Percentiles rank a stretch among this genome's conserved stretches.
Evolutionary conservation across 2,888 invertebrate species (phyloP).

Genomic region (Altica lythri): DNA sequence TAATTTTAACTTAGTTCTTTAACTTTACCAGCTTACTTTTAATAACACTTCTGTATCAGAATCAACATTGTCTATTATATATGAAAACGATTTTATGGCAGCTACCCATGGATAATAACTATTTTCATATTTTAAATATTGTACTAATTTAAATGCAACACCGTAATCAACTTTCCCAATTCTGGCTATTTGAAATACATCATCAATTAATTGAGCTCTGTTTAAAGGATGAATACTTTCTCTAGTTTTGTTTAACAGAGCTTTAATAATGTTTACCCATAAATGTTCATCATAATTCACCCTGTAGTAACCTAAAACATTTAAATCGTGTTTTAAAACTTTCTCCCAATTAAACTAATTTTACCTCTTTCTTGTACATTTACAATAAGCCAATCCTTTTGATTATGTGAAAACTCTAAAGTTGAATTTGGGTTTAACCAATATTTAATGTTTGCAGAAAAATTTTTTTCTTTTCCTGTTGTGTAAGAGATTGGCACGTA

Average conservation of each 20-base stretch:
- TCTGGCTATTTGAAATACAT: constrained; percentile 75
- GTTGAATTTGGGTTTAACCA: constrained; percentile 42
- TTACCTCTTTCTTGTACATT: constrained; percentile 36
- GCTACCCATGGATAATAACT: constrained; percentile 82
- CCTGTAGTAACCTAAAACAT: constrained; percentile 66
- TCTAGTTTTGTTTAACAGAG: constrained; percentile 54
- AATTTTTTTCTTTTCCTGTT: constrained; percentile 54
- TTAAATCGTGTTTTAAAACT: not conserved
- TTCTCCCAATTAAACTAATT: not conserved
- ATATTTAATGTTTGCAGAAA: constrained; percentile 47
- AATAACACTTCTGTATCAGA: constrained; percentile 24
- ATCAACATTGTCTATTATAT: constrained; percentile 36
- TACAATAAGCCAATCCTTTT: constrained; percentile 34
- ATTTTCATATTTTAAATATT: constrained; percentile 70
- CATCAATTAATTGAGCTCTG: constrained; percentile 79
- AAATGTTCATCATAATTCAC: constrained; percentile 67
- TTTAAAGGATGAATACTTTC: constrained; percentile 66
- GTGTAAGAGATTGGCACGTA: constrained; percentile 61
- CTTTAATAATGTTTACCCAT: constrained; percentile 61
- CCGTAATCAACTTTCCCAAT: constrained; percentile 66
- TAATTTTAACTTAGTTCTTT: no score
- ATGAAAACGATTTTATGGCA: constrained; percentile 60
- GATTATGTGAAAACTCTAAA: constrained; percentile 24
- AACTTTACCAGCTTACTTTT: no score
- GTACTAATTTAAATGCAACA: constrained; percentile 67